These are phyloP conservation scores for Diploscapter pachys DNA, from an alignment of 1,140 invertebrate species.

Conservation along the genomic window DNA sequence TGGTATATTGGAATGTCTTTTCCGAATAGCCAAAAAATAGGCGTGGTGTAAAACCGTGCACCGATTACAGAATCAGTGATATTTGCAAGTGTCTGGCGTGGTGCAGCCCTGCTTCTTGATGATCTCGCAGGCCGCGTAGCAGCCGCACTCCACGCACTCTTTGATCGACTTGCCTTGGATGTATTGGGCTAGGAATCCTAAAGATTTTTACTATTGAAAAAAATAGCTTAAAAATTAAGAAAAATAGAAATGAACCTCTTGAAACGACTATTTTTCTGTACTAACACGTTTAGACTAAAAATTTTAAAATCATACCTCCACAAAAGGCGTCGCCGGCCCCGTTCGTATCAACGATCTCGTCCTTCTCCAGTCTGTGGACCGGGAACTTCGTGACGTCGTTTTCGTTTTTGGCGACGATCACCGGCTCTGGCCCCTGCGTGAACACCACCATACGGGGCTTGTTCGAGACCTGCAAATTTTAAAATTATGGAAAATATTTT, in stretches of 20 bases:
- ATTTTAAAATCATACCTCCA: conserved; percentile 67
- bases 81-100: conserved; percentile 63
- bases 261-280: too few relatives aligned
- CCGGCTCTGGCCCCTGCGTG: conserved; percentile 81
- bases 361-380: conserved; percentile 69
- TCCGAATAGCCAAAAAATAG: conserved; percentile 3
- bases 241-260: background rate
- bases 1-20: too few relatives aligned
- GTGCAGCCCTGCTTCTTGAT: conserved; percentile 83
- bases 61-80: conserved; percentile 26
- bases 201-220: background rate
- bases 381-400: conserved; percentile 71
- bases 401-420: conserved; percentile 71
- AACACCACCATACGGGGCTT: conserved; percentile 75
- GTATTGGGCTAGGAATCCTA: conserved; percentile 78
- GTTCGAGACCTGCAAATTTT: conserved; percentile 64
- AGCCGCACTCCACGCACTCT: conserved; percentile 79
- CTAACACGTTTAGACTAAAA: too few relatives aligned
- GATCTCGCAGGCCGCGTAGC: conserved; percentile 79
- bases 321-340: conserved; percentile 98
- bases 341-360: conserved; percentile 91
- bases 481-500: too few relatives aligned
- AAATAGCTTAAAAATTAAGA: conserved; percentile 8
- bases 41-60: background rate
- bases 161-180: conserved; percentile 75